phyloP scores from a whole-genome alignment of 1,140 invertebrate species.

The Tetramorium parvispinum region DNA sequence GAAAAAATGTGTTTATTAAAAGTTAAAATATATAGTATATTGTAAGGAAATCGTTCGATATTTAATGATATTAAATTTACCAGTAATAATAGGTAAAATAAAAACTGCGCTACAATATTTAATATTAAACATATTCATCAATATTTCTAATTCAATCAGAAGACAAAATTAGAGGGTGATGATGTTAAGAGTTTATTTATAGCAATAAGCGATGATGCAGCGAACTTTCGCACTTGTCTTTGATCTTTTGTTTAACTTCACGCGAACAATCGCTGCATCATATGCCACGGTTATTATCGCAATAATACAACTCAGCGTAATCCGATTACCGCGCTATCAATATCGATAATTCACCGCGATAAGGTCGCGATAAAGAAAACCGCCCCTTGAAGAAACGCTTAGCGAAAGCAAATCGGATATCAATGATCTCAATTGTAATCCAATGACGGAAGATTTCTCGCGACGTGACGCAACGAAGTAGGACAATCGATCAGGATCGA shows the following conservation, averaged over 20 bases:
- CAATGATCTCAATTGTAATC: constrained; percentile 33
- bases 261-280: constrained; percentile 42
- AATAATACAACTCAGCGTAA: constrained; percentile 54
- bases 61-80: not conserved
- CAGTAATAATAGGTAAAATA: not conserved
- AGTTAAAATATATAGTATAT: not conserved
- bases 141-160: not conserved
- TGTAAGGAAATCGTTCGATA: not conserved
- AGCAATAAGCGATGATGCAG: constrained; percentile 45
- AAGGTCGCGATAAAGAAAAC: constrained; percentile 34
- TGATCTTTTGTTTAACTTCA: constrained; percentile 49
- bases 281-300: constrained; percentile 53
- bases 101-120: not conserved
- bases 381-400: constrained; percentile 23
- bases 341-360: constrained; percentile 43
- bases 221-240: constrained; percentile 23
- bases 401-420: constrained; percentile 16
- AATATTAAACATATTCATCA: not conserved
- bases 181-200: not conserved
- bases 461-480: not conserved
- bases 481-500: not conserved
- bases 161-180: not conserved
- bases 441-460: constrained; percentile 35
- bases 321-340: constrained; percentile 27
- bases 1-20: not conserved